These are phyloP conservation scores for Okamejei kenojei DNA, from an alignment of 2,797 vertebrate genomes.

Conservation along the genomic window DNA sequence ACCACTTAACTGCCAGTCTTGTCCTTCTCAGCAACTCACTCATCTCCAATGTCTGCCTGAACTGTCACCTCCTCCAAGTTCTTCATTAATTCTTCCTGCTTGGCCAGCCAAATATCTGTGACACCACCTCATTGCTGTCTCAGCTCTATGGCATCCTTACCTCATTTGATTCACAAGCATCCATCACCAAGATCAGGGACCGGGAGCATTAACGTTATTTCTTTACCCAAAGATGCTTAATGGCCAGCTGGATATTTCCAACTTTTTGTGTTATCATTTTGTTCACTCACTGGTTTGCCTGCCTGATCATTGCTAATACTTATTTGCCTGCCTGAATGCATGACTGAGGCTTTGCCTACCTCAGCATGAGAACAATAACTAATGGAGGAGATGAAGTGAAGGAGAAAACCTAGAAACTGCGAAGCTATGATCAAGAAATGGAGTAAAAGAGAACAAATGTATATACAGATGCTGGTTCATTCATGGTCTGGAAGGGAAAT, in stretches of 20 bases:
- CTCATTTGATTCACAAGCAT: background rate
- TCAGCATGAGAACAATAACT: background rate
- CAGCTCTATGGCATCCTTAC: background rate
- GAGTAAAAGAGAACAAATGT: background rate
- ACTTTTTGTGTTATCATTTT: too few relatives aligned
- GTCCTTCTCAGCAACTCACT: background rate
- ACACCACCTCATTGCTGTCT: background rate
- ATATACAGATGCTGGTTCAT: too few relatives aligned
- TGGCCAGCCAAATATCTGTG: background rate
- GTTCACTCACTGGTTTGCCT: background rate
- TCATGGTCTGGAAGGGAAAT: too few relatives aligned
- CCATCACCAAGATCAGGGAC: background rate
- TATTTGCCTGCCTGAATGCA: background rate
- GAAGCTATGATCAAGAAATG: background rate
- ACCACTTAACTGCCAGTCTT: background rate
- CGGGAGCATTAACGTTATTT: too few relatives aligned
- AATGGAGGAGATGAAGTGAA: background rate
- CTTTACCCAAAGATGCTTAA: too few relatives aligned
- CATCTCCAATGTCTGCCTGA: background rate
- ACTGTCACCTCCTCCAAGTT: background rate
- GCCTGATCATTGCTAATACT: background rate
- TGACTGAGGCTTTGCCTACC: background rate
- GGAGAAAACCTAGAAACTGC: background rate
- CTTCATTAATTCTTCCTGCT: background rate
- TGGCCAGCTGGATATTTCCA: too few relatives aligned